phyloP scores from a whole-genome alignment of 2,888 invertebrate genomes.

The Prosapia bicincta region DNA sequence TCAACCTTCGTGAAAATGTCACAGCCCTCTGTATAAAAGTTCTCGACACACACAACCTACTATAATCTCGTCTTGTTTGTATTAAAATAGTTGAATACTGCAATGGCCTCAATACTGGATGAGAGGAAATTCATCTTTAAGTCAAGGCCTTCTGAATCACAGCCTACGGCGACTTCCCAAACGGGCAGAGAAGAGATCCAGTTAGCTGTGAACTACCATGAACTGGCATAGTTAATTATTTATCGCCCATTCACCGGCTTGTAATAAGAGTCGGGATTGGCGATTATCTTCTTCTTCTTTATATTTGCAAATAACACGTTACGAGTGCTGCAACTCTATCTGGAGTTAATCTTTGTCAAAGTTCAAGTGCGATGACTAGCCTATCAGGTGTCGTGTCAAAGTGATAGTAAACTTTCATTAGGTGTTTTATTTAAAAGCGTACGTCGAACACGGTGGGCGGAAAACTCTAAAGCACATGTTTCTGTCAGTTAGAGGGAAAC shows the following conservation, averaged over 20 bases:
- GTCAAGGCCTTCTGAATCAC: background rate
- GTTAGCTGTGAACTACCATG: conserved; percentile 2
- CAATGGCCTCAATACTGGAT: background rate
- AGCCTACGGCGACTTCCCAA: background rate
- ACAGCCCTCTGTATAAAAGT: background rate
- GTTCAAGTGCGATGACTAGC: background rate
- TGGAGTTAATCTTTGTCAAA: background rate
- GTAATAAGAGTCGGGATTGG: background rate
- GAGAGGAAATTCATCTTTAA: background rate
- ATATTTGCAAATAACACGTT: background rate
- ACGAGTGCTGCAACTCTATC: background rate
- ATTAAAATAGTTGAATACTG: background rate
- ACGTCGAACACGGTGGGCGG: too few species aligned
- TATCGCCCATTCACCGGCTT: background rate
- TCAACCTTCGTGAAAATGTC: background rate
- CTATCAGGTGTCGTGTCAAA: background rate
- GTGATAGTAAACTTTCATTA: background rate
- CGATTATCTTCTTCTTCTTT: background rate
- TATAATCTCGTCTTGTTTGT: background rate
- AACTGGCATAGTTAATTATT: conserved; percentile 2
- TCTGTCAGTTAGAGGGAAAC: too few species aligned
- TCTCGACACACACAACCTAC: background rate
- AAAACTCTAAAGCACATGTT: too few species aligned
- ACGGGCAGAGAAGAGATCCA: background rate
- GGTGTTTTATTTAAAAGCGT: too few species aligned